A percentile compares a stretch with the other conserved stretches of the same genome.
These are phyloP conservation scores for Parnassius glacialis DNA, from an alignment of 2,888 invertebrate species.

Conservation along the genomic window DNA sequence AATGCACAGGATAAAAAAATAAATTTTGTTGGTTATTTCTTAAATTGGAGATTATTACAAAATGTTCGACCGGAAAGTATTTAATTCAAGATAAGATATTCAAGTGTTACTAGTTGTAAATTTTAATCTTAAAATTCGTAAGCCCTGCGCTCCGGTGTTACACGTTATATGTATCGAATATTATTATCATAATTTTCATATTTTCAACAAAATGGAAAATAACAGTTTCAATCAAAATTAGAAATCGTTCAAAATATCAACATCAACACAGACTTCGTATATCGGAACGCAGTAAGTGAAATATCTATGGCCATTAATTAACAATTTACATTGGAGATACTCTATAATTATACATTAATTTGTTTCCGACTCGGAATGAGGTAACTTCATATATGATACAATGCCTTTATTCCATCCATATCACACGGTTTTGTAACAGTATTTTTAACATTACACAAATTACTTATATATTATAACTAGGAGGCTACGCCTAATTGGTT, in stretches of 20 bases:
- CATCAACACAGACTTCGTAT: background rate
- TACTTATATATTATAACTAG: constrained; percentile 18
- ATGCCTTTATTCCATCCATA: constrained; percentile 51
- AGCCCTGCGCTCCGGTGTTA: constrained; percentile 28
- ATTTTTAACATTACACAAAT: constrained; percentile 17
- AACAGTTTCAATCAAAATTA: constrained; percentile 3
- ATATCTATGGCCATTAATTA: constrained; percentile 29
- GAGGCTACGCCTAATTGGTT: constrained; percentile 19
- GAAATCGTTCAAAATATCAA: background rate
- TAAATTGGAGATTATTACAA: too few relatives aligned
- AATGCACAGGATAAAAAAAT: background rate
- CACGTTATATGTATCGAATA: too few relatives aligned
- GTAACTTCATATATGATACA: constrained; percentile 56
- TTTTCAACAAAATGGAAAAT: too few relatives aligned
- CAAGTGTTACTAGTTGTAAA: constrained; percentile 29
- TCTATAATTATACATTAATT: constrained; percentile 35
- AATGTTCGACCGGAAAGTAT: background rate
- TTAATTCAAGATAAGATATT: too few relatives aligned
- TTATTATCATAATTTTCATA: too few relatives aligned
- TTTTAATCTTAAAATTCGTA: constrained; percentile 30
- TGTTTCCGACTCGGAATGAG: constrained; percentile 46
- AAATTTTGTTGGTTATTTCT: background rate
- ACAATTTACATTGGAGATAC: constrained; percentile 28
- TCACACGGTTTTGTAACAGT: constrained; percentile 58
- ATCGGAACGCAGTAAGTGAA: constrained; percentile 16